Conservation (phyloP, 30 jellyfish, hydroid and myxozoan genomes). For the Pseudorhiza aurosa region DNA sequence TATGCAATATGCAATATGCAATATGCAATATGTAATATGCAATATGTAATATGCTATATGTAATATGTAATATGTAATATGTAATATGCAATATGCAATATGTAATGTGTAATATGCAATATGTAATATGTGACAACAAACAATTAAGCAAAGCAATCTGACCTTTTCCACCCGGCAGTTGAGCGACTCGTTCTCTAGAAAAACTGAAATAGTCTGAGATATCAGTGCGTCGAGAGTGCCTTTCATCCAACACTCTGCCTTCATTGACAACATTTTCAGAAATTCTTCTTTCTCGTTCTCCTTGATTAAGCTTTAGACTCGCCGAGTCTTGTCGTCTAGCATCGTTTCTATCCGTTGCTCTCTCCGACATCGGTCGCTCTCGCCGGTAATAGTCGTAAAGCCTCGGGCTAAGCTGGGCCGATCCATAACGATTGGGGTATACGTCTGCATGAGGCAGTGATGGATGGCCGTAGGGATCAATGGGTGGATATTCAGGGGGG, state of each 20-base stretch:
- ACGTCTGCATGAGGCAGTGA: constrained; percentile 61
- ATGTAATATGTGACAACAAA: no score
- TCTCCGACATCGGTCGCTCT: constrained; percentile 43
- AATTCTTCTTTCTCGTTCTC: constrained; percentile 27
- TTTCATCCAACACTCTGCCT: constrained; percentile 2
- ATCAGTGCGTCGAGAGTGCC: constrained; percentile 27
- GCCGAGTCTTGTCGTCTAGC: constrained; percentile 30
- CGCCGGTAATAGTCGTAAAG: constrained; percentile 85
- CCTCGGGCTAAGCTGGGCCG: constrained; percentile 90
- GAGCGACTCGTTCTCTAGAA: constrained; percentile 23
- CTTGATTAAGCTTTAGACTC: constrained; percentile 20
- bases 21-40: no score
- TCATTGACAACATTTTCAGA: not conserved
- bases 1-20: no score
- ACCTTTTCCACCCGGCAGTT: not conserved
- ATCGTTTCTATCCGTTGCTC: constrained; percentile 40
- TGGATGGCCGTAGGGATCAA: constrained; percentile 84
- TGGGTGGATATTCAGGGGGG: constrained; percentile 91
- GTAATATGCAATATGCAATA: no score
- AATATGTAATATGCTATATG: no score
- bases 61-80: no score
- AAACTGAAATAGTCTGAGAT: constrained; percentile 30
- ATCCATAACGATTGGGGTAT: constrained; percentile 58
- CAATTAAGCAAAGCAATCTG: no score
- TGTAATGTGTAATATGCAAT: no score